Evolutionary conservation across 2,113 vertebrate genomes (phyloP), one percentile per base, ranked within the genome.

Genomic region (Labeo rohita): DNA sequence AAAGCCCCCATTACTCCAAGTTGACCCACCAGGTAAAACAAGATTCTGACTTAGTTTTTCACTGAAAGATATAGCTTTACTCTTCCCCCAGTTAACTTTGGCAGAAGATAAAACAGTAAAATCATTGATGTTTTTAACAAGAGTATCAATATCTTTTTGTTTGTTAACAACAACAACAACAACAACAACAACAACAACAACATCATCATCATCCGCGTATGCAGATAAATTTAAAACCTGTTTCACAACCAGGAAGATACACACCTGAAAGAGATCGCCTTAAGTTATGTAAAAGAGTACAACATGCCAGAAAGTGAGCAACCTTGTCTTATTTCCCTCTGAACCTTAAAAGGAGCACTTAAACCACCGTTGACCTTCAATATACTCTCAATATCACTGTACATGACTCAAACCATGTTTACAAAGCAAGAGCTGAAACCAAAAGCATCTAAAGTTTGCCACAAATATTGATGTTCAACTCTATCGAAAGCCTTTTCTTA

Each of bases 381-480:
- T 11, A 74, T 3, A 74, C 70, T 74, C 39, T 74, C 39, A 74
- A 74, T 74, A 36, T 73, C 43, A 45, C 43, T 45, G 8, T 74
- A 74, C 39, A 47, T 3, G 7, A 45, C 70, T 15, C 43, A 0
- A 10, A 74, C 47, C 39, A 47, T 74, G 5, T 13, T 6, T 74
- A 47, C 21, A n/a, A 47, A 47, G 21, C 16, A 4, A 10, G 70
- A 9, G 18, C 39, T 74, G 10, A 74, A 74, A 16, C 70, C 70
- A 74, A 74, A 74, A 6, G 18, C 43, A 10, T 74, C 18, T 7
- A 74, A n/a, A 6, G 70, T 74, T 16, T 74, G 15, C 70, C 70
- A 74, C 16, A 74, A 47, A n/a, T 45, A 74, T 45, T 45, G 16
- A 74, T 74, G 39, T 16, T 74, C 70, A 74, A 74, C 70, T 47